Evolutionary conservation across 1,140 invertebrate genomes (phyloP).

Genomic region (Leptonema lineaticorne): DNA sequence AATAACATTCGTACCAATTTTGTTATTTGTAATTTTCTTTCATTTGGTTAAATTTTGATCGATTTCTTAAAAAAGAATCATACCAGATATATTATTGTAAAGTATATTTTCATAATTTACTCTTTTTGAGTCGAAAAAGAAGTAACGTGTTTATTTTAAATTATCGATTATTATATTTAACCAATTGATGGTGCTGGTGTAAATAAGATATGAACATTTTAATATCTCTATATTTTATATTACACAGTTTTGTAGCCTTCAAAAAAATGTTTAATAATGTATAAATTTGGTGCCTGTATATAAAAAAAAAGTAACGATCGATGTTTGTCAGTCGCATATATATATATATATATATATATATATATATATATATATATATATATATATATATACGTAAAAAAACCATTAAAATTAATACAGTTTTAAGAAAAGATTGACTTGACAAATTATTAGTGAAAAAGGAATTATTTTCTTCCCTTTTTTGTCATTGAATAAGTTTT

Average conservation of each 20-base stretch:
- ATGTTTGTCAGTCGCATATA: background rate
- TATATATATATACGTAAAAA: background rate
- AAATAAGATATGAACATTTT: conserved; percentile 11
- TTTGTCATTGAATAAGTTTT: too few species aligned
- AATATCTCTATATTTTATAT: conserved; percentile 19
- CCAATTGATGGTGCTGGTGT: conserved; percentile 16
- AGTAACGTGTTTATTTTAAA: too few species aligned
- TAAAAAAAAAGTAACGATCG: background rate
- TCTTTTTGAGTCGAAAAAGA: too few species aligned
- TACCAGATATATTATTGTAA: too few species aligned
- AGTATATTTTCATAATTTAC: too few species aligned
- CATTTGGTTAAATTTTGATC: too few species aligned
- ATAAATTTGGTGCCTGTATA: background rate
- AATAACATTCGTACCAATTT: too few species aligned
- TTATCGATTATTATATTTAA: conserved; percentile 11
- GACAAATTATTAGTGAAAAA: too few species aligned
- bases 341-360: background rate
- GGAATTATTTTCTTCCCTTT: too few species aligned
- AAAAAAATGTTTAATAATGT: conserved; percentile 1
- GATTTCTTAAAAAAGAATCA: too few species aligned
- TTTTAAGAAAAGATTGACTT: too few species aligned
- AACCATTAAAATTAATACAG: background rate
- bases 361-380: background rate
- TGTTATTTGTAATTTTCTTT: too few species aligned
- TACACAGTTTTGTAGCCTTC: conserved; percentile 16